Evolutionary conservation across 2,888 invertebrate genomes (phyloP).

Genomic region (Ochropleura plecta): DNA sequence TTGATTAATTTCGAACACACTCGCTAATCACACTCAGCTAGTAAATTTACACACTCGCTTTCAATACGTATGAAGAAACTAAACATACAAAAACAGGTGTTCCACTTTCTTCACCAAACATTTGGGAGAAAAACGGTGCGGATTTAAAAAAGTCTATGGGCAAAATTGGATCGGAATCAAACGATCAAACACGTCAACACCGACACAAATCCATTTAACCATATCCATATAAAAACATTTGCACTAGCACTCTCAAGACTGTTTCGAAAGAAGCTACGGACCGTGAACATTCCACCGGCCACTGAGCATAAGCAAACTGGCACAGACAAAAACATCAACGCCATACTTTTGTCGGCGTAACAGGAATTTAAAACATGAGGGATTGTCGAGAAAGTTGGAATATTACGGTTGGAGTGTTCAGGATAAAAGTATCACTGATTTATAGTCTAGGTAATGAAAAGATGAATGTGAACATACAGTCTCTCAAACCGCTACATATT

Average conservation of each 20-base stretch:
- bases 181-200: slow-evolving; percentile 73
- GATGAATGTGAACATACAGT: neutral
- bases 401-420: slow-evolving; percentile 41
- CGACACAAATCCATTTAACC: slow-evolving; percentile 82
- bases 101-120: slow-evolving; percentile 49
- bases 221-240: slow-evolving; percentile 86
- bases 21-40: slow-evolving; percentile 42
- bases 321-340: slow-evolving; percentile 84
- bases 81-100: slow-evolving; percentile 47
- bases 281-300: slow-evolving; percentile 89
- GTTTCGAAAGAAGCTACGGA: slow-evolving; percentile 89
- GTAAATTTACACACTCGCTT: slow-evolving; percentile 54
- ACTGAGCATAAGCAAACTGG: slow-evolving; percentile 83
- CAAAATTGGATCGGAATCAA: slow-evolving; percentile 66
- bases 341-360: slow-evolving; percentile 77
- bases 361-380: slow-evolving; percentile 70
- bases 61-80: slow-evolving; percentile 38
- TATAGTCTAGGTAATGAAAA: neutral
- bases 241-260: slow-evolving; percentile 87
- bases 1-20: slow-evolving; percentile 42
- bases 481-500: neutral
- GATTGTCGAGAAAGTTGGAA: slow-evolving; percentile 58
- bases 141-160: slow-evolving; percentile 52
- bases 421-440: slow-evolving; percentile 17
- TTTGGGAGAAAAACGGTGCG: slow-evolving; percentile 38